Percentiles rank a stretch among this genome's conserved stretches.
These are phyloP conservation scores for Linnaemya tessellans DNA, from an alignment of 2,888 invertebrate genomes.

Conservation along the genomic window DNA sequence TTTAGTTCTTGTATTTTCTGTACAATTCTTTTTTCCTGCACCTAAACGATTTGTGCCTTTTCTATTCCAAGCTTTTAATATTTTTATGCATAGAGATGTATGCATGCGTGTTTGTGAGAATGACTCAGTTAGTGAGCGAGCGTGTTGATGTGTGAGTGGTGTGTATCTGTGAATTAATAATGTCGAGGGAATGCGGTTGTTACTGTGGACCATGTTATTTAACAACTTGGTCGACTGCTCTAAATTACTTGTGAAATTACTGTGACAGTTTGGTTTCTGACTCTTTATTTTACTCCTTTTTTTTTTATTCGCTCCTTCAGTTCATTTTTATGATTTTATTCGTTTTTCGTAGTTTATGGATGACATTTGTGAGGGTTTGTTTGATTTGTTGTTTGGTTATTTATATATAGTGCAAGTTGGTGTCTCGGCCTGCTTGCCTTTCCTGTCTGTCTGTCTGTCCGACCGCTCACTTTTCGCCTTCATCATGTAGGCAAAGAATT, in stretches of 20 bases:
- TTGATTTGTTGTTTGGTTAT: slow-evolving; percentile 71
- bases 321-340: slow-evolving; percentile 61
- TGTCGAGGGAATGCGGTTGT: slow-evolving; percentile 63
- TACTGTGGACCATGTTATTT: slow-evolving; percentile 68
- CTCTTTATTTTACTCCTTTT: slow-evolving; percentile 23
- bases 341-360: slow-evolving; percentile 68
- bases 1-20: slow-evolving; percentile 29
- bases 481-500: slow-evolving; percentile 61
- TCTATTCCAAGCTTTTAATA: slow-evolving; percentile 21
- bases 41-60: slow-evolving; percentile 13
- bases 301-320: slow-evolving; percentile 29
- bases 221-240: slow-evolving; percentile 72
- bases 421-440: background rate
- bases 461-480: slow-evolving; percentile 22
- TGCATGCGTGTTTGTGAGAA: background rate
- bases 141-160: slow-evolving; percentile 36
- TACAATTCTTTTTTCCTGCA: background rate
- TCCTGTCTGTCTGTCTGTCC: slow-evolving; percentile 4
- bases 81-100: background rate
- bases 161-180: slow-evolving; percentile 58
- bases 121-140: slow-evolving; percentile 21
- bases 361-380: slow-evolving; percentile 72
- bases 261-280: slow-evolving; percentile 72
- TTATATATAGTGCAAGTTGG: slow-evolving; percentile 51
- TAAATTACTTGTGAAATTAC: slow-evolving; percentile 75